phyloP scores from a whole-genome alignment of 2,888 invertebrate species.

The Tuberolachnus salignus region DNA sequence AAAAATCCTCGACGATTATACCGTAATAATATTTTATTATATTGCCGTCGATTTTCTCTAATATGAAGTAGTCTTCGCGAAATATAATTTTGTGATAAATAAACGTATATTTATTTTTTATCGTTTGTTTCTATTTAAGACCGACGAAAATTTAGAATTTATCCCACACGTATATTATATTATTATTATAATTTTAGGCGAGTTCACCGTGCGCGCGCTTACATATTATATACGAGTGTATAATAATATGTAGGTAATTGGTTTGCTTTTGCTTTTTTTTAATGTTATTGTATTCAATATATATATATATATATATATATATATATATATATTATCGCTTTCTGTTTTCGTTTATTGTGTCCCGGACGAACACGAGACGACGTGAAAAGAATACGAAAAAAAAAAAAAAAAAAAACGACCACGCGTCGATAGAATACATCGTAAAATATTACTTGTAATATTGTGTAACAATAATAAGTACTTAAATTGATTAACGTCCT shows the following conservation, averaged over 20 bases:
- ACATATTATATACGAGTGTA: neutral
- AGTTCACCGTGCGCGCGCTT: neutral
- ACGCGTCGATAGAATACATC: neutral
- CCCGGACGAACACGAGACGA: slow-evolving; percentile 13
- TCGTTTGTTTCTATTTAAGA: too few species aligned
- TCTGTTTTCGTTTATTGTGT: slow-evolving; percentile 40
- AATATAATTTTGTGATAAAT: too few species aligned
- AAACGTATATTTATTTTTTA: too few species aligned
- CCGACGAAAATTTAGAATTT: too few species aligned
- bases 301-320: neutral
- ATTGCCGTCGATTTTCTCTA: too few species aligned
- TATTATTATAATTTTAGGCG: too few species aligned
- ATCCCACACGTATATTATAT: too few species aligned
- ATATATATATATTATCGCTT: slow-evolving; percentile 17
- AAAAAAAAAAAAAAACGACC: neutral
- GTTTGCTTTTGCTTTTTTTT: slow-evolving; percentile 16
- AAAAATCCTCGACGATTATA: neutral
- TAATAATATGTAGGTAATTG: neutral
- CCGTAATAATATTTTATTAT: too few species aligned
- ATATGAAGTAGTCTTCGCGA: too few species aligned
- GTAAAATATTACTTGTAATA: neutral
- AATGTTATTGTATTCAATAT: neutral
- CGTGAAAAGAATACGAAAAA: slow-evolving; percentile 32
- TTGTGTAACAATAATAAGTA: slow-evolving; percentile 26
- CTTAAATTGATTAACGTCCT: slow-evolving; percentile 29